A percentile compares a stretch with the other conserved stretches of the same genome.
phyloP scores from a whole-genome alignment of 1,140 invertebrate genomes.

The Cardiocondyla obscurior region DNA sequence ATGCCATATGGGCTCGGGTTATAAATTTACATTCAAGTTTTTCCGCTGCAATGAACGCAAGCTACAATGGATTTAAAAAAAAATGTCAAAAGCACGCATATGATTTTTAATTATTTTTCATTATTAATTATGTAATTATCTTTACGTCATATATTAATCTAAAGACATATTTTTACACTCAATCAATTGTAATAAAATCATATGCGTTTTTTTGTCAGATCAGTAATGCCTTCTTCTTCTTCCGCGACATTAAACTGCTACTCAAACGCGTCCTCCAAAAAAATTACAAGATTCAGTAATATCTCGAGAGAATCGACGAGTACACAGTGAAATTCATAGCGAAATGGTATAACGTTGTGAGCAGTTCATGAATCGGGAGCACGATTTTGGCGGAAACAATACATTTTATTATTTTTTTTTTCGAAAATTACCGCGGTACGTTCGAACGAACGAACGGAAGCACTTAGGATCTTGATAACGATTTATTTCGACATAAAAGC shows the following conservation, averaged over 20 bases:
- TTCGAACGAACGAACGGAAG: constrained; percentile 42
- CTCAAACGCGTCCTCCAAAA: not conserved
- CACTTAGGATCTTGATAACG: constrained; percentile 48
- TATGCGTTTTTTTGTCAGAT: not conserved
- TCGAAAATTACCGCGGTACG: constrained; percentile 64
- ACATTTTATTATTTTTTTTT: no score
- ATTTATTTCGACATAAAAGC: constrained; percentile 64
- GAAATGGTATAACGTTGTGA: not conserved
- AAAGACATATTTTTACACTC: not conserved
- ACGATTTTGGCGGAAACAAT: constrained; percentile 46
- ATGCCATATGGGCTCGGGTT: not conserved
- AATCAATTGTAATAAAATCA: not conserved
- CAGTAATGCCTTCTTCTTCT: not conserved
- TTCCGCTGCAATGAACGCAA: no score
- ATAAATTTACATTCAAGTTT: constrained; percentile 19
- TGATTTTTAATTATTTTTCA: not conserved
- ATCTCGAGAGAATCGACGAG: not conserved
- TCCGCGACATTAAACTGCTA: not conserved
- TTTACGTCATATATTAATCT: not conserved
- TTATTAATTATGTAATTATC: constrained; percentile 4
- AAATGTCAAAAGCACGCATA: not conserved
- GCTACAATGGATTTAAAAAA: no score
- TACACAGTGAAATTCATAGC: not conserved
- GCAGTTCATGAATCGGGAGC: constrained; percentile 58
- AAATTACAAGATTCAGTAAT: not conserved